phyloP scores from a whole-genome alignment of 1,140 invertebrate genomes.

The Lucilia sericata region DNA sequence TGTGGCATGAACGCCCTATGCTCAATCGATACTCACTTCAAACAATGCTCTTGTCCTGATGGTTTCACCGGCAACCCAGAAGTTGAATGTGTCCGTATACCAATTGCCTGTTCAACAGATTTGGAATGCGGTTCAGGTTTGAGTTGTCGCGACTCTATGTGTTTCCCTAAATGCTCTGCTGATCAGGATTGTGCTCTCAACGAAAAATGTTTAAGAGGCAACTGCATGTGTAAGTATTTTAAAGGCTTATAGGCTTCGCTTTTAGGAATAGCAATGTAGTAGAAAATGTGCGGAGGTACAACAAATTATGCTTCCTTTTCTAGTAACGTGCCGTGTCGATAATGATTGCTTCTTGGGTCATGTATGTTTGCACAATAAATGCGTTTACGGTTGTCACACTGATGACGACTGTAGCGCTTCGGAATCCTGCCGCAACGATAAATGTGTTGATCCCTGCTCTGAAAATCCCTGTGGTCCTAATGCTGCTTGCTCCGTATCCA shows the following conservation, averaged over 20 bases:
- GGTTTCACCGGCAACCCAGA: conserved; percentile 89
- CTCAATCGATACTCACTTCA: conserved; percentile 78
- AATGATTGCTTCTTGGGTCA: conserved; percentile 93
- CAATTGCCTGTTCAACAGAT: conserved; percentile 78
- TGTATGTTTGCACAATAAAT: conserved; percentile 87
- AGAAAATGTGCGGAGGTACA: not conserved
- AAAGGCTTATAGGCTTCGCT: not conserved
- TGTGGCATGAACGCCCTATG: conserved; percentile 94
- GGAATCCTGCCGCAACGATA: conserved; percentile 83
- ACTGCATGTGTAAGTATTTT: conserved; percentile 79
- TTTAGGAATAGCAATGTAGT: not conserved
- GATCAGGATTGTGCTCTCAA: conserved; percentile 91
- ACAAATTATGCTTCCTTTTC: conserved; percentile 52
- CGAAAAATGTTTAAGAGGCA: conserved; percentile 85
- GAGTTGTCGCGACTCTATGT: conserved; percentile 83
- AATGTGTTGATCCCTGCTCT: conserved; percentile 83
- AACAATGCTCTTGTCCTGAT: conserved; percentile 84
- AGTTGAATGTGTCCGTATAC: conserved; percentile 87
- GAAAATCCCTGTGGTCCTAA: conserved; percentile 86
- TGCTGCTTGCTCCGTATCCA: conserved; percentile 82
- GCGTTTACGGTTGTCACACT: conserved; percentile 85
- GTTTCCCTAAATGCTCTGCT: conserved; percentile 77
- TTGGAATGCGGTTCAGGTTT: conserved; percentile 78
- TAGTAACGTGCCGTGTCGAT: conserved; percentile 88
- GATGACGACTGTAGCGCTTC: conserved; percentile 88